phyloP scores from a whole-genome alignment of 2,113 vertebrate species.

The Ardeotis arabs region DNA sequence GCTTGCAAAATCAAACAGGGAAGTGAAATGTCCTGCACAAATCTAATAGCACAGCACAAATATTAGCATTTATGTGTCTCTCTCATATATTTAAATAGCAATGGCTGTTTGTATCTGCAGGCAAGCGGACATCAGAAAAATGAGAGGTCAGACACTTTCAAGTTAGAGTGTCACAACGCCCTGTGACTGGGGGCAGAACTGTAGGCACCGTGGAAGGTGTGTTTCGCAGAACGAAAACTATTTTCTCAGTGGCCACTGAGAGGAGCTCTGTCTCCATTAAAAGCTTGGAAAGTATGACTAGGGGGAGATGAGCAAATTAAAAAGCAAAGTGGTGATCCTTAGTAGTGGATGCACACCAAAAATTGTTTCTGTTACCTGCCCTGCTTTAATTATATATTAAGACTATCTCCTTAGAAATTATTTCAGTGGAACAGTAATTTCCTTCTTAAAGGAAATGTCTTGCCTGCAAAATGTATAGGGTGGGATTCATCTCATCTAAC shows the following conservation, averaged over 20 bases:
- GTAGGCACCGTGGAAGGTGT: background rate
- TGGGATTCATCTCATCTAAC: background rate
- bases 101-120: background rate
- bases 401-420: background rate
- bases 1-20: background rate
- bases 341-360: background rate
- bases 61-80: background rate
- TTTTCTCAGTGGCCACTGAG: conserved; percentile 21
- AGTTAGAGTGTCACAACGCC: background rate
- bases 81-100: background rate
- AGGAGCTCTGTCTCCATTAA: conserved; percentile 50
- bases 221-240: background rate
- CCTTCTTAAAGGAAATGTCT: background rate
- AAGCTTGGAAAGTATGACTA: background rate
- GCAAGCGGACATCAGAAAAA: background rate
- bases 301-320: background rate
- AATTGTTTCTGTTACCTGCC: background rate
- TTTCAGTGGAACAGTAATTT: background rate
- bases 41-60: background rate
- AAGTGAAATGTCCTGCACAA: background rate
- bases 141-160: background rate
- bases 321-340: background rate
- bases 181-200: background rate
- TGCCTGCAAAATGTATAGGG: background rate
- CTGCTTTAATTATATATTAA: background rate